phyloP scores from a whole-genome alignment of 2,888 invertebrate species.

The Hypercompe scribonia region DNA sequence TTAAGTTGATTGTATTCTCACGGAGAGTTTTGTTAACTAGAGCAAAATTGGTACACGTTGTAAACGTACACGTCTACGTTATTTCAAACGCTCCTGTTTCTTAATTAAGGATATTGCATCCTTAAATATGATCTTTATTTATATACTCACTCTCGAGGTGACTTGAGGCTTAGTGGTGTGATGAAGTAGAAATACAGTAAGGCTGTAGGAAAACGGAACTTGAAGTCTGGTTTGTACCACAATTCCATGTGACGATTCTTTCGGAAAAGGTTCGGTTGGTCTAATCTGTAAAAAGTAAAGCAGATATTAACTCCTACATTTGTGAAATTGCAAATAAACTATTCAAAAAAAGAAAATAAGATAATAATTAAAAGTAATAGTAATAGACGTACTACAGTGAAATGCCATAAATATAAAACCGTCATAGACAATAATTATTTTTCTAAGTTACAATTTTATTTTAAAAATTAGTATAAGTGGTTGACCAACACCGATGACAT shows the following conservation, averaged over 20 bases:
- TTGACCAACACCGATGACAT: too few relatives aligned
- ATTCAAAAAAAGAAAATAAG: background rate
- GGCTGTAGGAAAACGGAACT: slow-evolving; percentile 93
- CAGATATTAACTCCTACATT: background rate
- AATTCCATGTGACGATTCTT: slow-evolving; percentile 88
- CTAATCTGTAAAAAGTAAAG: slow-evolving; percentile 60
- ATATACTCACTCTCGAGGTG: slow-evolving; percentile 88
- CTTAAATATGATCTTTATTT: background rate
- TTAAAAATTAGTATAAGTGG: too few relatives aligned
- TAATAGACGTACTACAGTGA: too few relatives aligned
- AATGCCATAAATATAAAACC: too few relatives aligned
- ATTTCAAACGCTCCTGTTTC: background rate
- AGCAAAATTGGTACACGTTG: too few relatives aligned
- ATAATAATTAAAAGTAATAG: too few relatives aligned
- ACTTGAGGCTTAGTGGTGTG: slow-evolving; percentile 88
- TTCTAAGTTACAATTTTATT: too few relatives aligned
- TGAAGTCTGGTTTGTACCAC: slow-evolving; percentile 94
- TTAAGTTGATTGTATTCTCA: background rate
- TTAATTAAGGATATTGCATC: background rate
- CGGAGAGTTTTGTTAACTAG: too few relatives aligned
- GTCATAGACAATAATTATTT: background rate
- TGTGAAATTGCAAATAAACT: background rate
- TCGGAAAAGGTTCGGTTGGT: slow-evolving; percentile 78
- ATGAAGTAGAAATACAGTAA: slow-evolving; percentile 91
- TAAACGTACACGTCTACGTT: background rate